Base-by-base conservation (phyloP, 2,113 vertebrate genomes). In the Hemicordylus capensis region DNA sequence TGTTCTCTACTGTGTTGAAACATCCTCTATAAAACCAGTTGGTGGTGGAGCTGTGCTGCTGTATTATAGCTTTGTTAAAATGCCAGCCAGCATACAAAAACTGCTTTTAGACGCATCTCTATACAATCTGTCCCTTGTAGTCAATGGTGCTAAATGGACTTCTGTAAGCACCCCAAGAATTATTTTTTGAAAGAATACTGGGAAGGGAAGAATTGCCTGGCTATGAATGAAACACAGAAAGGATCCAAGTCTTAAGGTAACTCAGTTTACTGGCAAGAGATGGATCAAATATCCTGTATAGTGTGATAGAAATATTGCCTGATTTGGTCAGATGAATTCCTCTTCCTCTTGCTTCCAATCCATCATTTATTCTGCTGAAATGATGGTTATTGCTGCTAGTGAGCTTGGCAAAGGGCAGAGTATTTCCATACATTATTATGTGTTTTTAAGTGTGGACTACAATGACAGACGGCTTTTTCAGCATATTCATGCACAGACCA, bases 281-380 rank as follows among this genome's bases (percentile, higher is more conserved):
- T 34, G n/a, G n/a, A n/a, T n/a, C n/a, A n/a, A n/a, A n/a, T n/a
- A n/a, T n/a, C n/a, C n/a, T n/a, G n/a, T n/a, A n/a, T n/a, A n/a
- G n/a, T n/a, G 87, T 14, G 74, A 54, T 9, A 0, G 63, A 46
- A 54, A 85, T 6, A 88, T 42, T 0, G 72, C 76, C 84, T 76
- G 28, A 0, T 5, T 48, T 3, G 80, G 89, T 17, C 56, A 89
- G 39, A 58, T 0, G 0, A 0, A 0, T 28, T 64, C 0, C 0
- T n/a, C 0, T 28, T 64, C 0, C 0, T n/a, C 15, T 87, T 46
- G 46, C 42, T 0, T 0, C 26, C 24, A 51, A 46, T 63, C 70
- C 74, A 63, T 67, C 22, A 4, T 19, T 46, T 26, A 8, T 0
- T 6, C 26, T 0, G 0, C 58, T n/a, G 28, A 79, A 86, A 58